Evolutionary conservation across 2,888 invertebrate species (phyloP), one percentile per base, ranked within the genome.

Genomic region (Villa cingulata): DNA sequence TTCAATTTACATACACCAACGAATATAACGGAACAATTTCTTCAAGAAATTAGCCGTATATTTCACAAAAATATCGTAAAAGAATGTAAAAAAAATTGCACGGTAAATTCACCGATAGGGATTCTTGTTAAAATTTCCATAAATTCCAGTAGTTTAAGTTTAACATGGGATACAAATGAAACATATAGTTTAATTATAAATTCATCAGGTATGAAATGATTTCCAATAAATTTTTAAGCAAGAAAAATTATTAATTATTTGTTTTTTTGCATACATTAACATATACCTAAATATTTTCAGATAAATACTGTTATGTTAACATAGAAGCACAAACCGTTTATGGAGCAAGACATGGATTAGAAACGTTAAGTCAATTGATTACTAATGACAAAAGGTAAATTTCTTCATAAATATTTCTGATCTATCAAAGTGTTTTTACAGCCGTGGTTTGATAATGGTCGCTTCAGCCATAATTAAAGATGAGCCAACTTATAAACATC

Each of bases 401-500:
- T 46, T 12, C 12, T 14, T 23, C 4, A 37, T 10, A 19, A 6
- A 17, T 9, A n/a, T 17, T n/a, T n/a, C n/a, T n/a, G n/a, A n/a
- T n/a, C n/a, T n/a, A n/a, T n/a, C 29, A 32, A 1, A 32, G 12
- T 12, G 12, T 36, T 36, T 36, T 36, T 36, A 16, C 23, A 62
- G 68, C 48, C 73, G 73, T 47, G 75, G 78, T 27, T 70, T 86
- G 9, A 74, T 78, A 0, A 71, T 85, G 40, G 70, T 82, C 1
- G 69, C 75, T 4, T 72, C 73, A 1, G 83, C 79, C 0, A 72
- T 70, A 48, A 77, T 94, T 49, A 67, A 70, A 3, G 96, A 96
- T 65, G 75, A 75, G 48, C 96, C 96, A 0, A 72, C 77, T 1
- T 96, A 82, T 68, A 72, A 76, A 0, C 86, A 94, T 62, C 77